These are phyloP conservation scores for Chaetodon auriga DNA, from an alignment of 2,113 vertebrate genomes.

Conservation along the genomic window DNA sequence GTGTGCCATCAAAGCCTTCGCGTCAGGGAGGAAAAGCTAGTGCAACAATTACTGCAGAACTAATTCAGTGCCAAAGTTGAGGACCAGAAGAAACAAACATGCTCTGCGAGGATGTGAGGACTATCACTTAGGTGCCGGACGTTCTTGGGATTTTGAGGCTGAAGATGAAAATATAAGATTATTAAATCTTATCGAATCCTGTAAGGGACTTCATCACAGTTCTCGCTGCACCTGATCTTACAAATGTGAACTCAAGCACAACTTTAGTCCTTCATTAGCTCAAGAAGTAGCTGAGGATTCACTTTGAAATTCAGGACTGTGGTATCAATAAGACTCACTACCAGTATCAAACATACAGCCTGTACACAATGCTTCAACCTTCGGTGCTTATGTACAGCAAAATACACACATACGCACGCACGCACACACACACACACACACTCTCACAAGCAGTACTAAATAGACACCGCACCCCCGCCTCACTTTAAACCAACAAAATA, in stretches of 20 bases:
- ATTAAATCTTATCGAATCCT: background rate
- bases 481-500: constrained; percentile 63
- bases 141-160: background rate
- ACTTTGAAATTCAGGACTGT: constrained; percentile 15
- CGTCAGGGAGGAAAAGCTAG: constrained; percentile 2
- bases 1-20: background rate
- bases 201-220: background rate
- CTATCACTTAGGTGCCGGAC: background rate
- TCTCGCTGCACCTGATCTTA: constrained; percentile 9
- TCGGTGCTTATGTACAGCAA: constrained; percentile 59
- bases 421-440: background rate
- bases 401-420: background rate
- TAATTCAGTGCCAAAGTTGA: background rate
- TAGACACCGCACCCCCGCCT: constrained; percentile 37
- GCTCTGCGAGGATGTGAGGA: background rate
- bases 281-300: background rate
- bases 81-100: background rate
- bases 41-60: constrained; percentile 22
- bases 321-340: constrained; percentile 72
- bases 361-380: constrained; percentile 67
- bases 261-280: constrained; percentile 30
- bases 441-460: background rate
- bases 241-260: background rate
- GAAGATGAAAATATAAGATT: background rate
- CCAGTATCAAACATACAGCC: constrained; percentile 69